phyloP scores from a whole-genome alignment of 2,888 invertebrate species.

The Fragum whitleyi region DNA sequence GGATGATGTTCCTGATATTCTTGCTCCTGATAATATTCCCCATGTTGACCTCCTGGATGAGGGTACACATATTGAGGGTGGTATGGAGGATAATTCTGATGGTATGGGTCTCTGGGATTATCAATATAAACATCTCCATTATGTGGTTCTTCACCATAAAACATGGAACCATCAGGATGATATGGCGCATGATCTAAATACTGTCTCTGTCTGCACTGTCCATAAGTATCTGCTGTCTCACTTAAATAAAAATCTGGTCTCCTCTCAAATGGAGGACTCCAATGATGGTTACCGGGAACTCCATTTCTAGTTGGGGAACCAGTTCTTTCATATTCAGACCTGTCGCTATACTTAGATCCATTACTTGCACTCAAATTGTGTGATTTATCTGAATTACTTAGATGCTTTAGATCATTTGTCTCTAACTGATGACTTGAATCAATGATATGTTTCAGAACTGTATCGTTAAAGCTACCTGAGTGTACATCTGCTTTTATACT shows the following conservation, averaged over 20 bases:
- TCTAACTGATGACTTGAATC: neutral
- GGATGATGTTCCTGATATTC: neutral
- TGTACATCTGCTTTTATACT: slow-evolving; percentile 16
- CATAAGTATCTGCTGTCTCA: neutral
- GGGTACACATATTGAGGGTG: neutral
- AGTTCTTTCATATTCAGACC: neutral
- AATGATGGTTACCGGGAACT: neutral
- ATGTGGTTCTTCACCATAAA: neutral
- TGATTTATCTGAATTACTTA: neutral
- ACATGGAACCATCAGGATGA: neutral
- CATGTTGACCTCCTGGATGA: neutral
- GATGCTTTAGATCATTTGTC: neutral
- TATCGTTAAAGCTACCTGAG: neutral
- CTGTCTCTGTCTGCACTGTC: neutral
- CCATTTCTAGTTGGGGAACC: neutral
- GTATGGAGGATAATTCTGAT: neutral
- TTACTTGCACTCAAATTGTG: neutral
- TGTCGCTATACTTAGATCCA: neutral
- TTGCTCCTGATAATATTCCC: neutral
- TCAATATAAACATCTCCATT: neutral
- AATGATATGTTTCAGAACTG: too few species aligned
- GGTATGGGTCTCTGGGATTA: neutral
- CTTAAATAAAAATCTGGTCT: neutral
- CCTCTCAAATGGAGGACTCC: neutral
- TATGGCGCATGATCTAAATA: neutral